Base-by-base conservation (phyloP, 1,140 invertebrate species). In the Drosophila sechellia region DNA sequence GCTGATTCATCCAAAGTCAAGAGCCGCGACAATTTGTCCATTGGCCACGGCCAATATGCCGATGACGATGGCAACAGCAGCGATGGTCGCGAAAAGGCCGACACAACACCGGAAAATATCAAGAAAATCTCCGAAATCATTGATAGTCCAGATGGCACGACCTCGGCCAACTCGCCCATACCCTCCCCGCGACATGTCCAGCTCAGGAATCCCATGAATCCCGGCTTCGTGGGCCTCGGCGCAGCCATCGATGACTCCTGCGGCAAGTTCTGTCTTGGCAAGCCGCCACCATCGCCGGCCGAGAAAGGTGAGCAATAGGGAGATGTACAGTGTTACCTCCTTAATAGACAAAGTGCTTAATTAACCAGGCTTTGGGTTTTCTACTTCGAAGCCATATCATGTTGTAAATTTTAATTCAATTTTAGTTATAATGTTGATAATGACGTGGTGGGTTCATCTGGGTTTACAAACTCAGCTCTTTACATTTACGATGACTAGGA, bases 61-160 rank as follows among this genome's bases (percentile, higher is more conserved):
- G 84, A 89, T 13, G 79, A 89, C 0, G 84, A 87, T 68, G 79
- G 73, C 63, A 84, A 70, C 53, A 86, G 81, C 55, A 90, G 89
- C 42, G 87, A 91, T 65, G 91, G 91, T 1, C 71, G 79, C 2
- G 91, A 92, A 50, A 92, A 92, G 77, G 72, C 84, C 58, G 91
- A 92, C 56, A 85, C 86, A 31, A 92, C 91, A 8, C 91, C 91
- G 49, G 91, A 92, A 35, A 92, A 92, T 58, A 66, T 92, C 35
- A 92, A 91, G 76, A 92, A 92, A 71, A 92, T 92, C 45, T 78
- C 81, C 57, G 91, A 92, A 75, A 87, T 92, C 50, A 92, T 92
- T 61, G 63, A 69, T 27, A 70, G 78, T 53, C 68, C 63, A 12
- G 79, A 68, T 56, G 69, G 55, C n/a, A 52, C 60, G 10, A 52